These are phyloP conservation scores for Acrocephalus kingi DNA, from an alignment of 2,113 vertebrate genomes.

Conservation along the genomic window DNA sequence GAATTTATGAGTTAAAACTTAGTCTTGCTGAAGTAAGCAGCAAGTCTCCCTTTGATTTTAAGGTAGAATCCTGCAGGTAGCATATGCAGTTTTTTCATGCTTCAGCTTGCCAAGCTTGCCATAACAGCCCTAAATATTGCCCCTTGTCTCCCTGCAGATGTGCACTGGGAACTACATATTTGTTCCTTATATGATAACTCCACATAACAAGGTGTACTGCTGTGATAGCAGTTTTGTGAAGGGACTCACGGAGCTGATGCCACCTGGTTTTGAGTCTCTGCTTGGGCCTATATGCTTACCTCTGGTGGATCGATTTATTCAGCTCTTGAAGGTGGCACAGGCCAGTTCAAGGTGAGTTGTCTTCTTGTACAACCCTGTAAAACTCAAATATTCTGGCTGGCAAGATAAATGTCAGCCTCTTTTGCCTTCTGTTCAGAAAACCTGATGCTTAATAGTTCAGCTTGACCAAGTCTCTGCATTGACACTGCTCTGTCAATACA, in stretches of 20 bases:
- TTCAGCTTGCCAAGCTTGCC: neutral
- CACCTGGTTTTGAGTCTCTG: slow-evolving; percentile 91
- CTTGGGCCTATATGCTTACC: slow-evolving; percentile 97
- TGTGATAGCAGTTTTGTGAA: slow-evolving; percentile 96
- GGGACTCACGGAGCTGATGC: slow-evolving; percentile 94
- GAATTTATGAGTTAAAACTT: neutral
- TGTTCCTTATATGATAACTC: slow-evolving; percentile 96
- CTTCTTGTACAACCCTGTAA: neutral
- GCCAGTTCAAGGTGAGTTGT: slow-evolving; percentile 87
- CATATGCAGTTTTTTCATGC: neutral
- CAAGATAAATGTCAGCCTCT: neutral
- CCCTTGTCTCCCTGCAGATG: slow-evolving; percentile 75
- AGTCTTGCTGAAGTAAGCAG: neutral
- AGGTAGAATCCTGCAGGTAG: neutral
- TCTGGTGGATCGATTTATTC: slow-evolving; percentile 91
- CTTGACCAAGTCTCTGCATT: neutral
- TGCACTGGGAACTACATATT: slow-evolving; percentile 96
- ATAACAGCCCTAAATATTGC: neutral
- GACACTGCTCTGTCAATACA: neutral
- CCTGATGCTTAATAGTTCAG: neutral
- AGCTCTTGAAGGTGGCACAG: slow-evolving; percentile 90
- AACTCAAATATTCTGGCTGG: neutral
- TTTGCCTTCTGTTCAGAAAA: neutral
- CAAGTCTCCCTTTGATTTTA: neutral
- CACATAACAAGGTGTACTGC: slow-evolving; percentile 96